These are phyloP conservation scores for Saiga tatarica DNA, from an alignment of 2,113 vertebrate species.

Conservation along the genomic window DNA sequence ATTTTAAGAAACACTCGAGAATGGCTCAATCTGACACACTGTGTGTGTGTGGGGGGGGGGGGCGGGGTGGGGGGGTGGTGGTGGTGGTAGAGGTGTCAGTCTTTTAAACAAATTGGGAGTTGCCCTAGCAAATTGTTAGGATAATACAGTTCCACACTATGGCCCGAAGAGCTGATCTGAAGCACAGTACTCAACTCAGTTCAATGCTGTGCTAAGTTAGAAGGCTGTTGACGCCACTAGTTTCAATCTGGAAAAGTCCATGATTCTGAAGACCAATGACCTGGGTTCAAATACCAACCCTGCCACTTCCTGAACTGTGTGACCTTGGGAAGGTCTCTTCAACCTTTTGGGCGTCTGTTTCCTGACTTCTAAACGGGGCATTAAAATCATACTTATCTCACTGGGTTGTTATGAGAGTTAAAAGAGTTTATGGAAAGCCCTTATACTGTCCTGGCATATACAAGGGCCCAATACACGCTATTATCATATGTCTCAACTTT, in stretches of 20 bases:
- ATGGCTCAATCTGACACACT: not conserved
- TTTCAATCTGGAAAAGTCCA: not conserved
- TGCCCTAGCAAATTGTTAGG: not conserved
- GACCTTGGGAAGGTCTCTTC: not conserved
- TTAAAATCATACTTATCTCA: not conserved
- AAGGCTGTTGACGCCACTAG: not conserved
- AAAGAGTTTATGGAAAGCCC: not conserved
- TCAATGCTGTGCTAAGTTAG: not conserved
- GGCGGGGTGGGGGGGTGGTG: accelerated
- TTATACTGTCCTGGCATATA: not conserved
- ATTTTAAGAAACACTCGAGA: not conserved
- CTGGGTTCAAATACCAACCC: constrained; percentile 31
- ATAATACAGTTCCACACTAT: not conserved
- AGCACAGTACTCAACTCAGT: not conserved
- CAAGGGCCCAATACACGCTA: not conserved
- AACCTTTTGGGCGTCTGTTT: not conserved
- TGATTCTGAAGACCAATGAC: not conserved
- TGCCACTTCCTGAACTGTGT: not conserved
- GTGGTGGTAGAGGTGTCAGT: not conserved
- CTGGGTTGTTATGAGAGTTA: constrained; percentile 1
- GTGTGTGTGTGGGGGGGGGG: not conserved
- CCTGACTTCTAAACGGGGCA: constrained; percentile 20
- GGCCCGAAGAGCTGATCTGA: not conserved
- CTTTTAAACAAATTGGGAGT: not conserved
- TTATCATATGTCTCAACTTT: constrained; percentile 5